Percentiles rank a stretch among this genome's conserved stretches.
phyloP scores from a whole-genome alignment of 2,113 vertebrate species.

The Menura novaehollandiae region DNA sequence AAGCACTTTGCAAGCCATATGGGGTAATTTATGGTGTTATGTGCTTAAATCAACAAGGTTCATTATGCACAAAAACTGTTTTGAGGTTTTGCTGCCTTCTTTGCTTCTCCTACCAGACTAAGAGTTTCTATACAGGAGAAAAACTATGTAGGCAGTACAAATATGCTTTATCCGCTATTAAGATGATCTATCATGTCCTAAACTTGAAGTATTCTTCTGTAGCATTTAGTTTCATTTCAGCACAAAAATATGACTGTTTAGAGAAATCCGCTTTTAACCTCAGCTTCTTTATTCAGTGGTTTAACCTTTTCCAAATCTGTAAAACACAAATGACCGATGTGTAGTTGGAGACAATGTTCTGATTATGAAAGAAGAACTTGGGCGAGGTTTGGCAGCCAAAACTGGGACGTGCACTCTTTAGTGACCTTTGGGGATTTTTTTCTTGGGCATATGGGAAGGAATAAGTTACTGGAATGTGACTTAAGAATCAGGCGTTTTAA shows the following conservation, averaged over 20 bases:
- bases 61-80: background rate
- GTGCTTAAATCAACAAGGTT: background rate
- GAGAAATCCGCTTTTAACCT: slow-evolving; percentile 29
- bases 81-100: background rate
- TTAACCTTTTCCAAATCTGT: slow-evolving; percentile 35
- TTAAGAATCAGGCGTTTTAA: background rate
- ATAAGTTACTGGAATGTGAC: background rate
- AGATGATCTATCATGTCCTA: slow-evolving; percentile 1
- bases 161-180: background rate
- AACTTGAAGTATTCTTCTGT: background rate
- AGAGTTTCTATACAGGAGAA: background rate
- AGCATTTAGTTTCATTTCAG: background rate
- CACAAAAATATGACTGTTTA: slow-evolving; percentile 27
- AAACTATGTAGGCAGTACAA: background rate
- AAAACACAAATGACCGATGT: background rate
- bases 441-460: background rate
- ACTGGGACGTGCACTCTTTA: background rate
- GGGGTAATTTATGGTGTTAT: background rate
- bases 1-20: background rate
- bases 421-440: background rate
- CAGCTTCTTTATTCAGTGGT: background rate
- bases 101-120: background rate
- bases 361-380: slow-evolving; percentile 34
- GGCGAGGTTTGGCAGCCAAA: background rate
- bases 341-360: slow-evolving; percentile 1